phyloP scores from a whole-genome alignment of 2,113 vertebrate genomes.

The Columba janthina region DNA sequence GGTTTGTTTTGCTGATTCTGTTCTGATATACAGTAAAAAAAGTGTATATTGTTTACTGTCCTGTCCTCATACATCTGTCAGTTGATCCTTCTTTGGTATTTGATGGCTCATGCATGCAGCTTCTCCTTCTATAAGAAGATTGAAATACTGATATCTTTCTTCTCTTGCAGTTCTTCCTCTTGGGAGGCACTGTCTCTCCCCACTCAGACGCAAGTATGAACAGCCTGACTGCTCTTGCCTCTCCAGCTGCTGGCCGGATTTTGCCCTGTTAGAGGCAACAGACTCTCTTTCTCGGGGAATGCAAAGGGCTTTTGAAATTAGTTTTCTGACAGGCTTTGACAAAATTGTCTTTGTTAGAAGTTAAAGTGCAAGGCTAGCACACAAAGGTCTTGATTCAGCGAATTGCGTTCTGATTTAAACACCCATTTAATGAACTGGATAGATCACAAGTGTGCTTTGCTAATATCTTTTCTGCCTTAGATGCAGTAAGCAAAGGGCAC shows the following conservation, averaged over 20 bases:
- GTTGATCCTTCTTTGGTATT: not conserved
- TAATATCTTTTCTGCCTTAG: not conserved
- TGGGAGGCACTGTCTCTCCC: not conserved
- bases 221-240: not conserved
- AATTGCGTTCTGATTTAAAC: not conserved
- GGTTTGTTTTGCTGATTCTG: not conserved
- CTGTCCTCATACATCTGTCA: not conserved
- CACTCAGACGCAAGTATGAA: not conserved
- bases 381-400: not conserved
- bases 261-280: not conserved
- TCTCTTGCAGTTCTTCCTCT: not conserved
- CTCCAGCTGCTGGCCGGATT: not conserved
- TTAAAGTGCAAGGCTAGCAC: not conserved
- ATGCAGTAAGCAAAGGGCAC: not conserved
- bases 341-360: slow-evolving; percentile 2
- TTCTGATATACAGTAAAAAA: not conserved
- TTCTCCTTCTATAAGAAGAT: not conserved
- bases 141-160: not conserved
- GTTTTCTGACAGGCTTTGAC: not conserved
- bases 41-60: not conserved
- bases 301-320: not conserved
- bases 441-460: not conserved
- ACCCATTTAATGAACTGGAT: not conserved
- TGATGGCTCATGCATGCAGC: not conserved
- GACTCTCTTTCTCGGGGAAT: not conserved